Conservation (phyloP, 2,797 vertebrate species). For the Microctenopoma lineatum region DNA sequence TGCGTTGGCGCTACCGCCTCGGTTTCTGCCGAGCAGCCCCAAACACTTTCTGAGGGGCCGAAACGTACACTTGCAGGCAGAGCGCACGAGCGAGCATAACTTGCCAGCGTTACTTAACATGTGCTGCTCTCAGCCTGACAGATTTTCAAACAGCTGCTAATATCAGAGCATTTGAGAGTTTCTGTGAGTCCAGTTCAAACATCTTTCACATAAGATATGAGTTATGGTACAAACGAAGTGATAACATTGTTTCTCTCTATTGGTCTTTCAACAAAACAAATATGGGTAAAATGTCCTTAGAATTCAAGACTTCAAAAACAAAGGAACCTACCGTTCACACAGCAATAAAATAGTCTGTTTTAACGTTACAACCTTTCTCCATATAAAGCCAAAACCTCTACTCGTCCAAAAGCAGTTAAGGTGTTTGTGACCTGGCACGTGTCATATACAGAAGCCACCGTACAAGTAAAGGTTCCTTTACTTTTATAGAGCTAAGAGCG, state of each 20-base stretch:
- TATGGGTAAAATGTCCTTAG: conserved; percentile 36
- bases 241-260: conserved; percentile 48
- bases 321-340: background rate
- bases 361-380: conserved; percentile 6
- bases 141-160: conserved; percentile 80
- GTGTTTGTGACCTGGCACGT: conserved; percentile 49
- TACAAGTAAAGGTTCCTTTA: conserved; percentile 41
- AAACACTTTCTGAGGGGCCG: conserved; percentile 75
- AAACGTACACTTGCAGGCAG: conserved; percentile 65
- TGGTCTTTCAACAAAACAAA: conserved; percentile 35
- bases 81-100: conserved; percentile 70
- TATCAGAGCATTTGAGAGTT: conserved; percentile 70
- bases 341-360: conserved; percentile 6
- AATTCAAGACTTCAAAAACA: conserved; percentile 8
- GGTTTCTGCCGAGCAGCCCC: conserved; percentile 71
- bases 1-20: conserved; percentile 69
- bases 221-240: conserved; percentile 20
- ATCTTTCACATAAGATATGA: conserved; percentile 38
- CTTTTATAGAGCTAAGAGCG: conserved; percentile 47
- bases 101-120: conserved; percentile 79
- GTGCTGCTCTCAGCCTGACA: conserved; percentile 74
- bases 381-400: conserved; percentile 31
- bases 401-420: conserved; percentile 17
- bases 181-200: conserved; percentile 38
- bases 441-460: conserved; percentile 35